Evolutionary conservation across 1,140 invertebrate species (phyloP).

Genomic region (Leptinotarsa texana): DNA sequence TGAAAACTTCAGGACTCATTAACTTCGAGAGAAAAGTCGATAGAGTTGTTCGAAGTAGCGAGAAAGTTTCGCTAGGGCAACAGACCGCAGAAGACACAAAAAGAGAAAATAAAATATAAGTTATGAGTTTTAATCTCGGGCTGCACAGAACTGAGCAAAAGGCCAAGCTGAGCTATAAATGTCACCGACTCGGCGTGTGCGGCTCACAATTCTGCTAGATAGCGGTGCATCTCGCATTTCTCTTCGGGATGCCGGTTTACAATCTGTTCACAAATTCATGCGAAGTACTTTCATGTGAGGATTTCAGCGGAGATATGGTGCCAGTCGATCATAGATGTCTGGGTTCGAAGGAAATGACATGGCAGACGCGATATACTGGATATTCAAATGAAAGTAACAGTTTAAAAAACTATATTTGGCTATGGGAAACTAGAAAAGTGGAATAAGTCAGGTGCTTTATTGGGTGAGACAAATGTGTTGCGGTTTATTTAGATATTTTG

Average conservation of each 20-base stretch:
- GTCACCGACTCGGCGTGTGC: slow-evolving; percentile 30
- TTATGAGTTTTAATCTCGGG: slow-evolving; percentile 53
- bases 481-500: too few relatives aligned
- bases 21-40: slow-evolving; percentile 39
- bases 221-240: slow-evolving; percentile 11
- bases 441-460: too few relatives aligned
- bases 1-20: slow-evolving; percentile 41
- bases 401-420: too few relatives aligned
- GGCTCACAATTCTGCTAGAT: slow-evolving; percentile 10
- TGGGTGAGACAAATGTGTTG: too few relatives aligned
- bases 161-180: slow-evolving; percentile 49
- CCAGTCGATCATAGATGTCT: neutral
- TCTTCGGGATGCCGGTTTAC: neutral
- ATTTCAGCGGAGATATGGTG: neutral
- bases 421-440: too few relatives aligned
- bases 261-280: slow-evolving; percentile 1
- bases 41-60: slow-evolving; percentile 33
- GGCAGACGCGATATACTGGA: too few relatives aligned
- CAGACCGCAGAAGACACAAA: slow-evolving; percentile 34
- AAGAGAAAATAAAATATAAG: slow-evolving; percentile 40
- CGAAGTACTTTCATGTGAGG: neutral
- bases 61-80: slow-evolving; percentile 32
- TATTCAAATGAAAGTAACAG: too few relatives aligned
- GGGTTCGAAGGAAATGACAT: too few relatives aligned
- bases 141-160: slow-evolving; percentile 42